Evolutionary conservation across 2,888 invertebrate genomes (phyloP).

Genomic region (Drosophila yooni): DNA sequence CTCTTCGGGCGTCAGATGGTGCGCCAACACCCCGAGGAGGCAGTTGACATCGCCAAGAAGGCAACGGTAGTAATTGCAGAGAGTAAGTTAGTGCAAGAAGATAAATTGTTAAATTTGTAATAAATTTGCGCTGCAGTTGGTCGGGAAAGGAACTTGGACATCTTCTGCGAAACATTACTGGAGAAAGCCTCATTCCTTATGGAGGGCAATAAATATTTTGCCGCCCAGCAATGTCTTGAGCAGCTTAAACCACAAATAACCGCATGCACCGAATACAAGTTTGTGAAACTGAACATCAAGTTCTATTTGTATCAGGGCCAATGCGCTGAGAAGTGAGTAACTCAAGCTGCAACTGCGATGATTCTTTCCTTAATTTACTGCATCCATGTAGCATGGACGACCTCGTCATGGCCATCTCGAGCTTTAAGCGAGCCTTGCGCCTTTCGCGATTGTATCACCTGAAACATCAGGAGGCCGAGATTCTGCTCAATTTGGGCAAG

Average conservation of each 20-base stretch:
- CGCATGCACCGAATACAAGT: conserved; percentile 46
- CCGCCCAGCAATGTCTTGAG: conserved; percentile 63
- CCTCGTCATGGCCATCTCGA: conserved; percentile 52
- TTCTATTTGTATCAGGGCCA: conserved; percentile 59
- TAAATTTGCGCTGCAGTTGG: conserved; percentile 57
- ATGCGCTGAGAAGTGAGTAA: conserved; percentile 65
- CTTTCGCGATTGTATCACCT: conserved; percentile 52
- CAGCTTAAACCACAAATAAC: conserved; percentile 58
- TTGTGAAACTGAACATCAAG: conserved; percentile 62
- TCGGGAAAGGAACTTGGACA: conserved; percentile 60
- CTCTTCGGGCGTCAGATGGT: conserved; percentile 56
- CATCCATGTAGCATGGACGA: conserved; percentile 46
- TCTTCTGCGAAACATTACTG: conserved; percentile 67
- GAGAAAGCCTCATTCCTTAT: conserved; percentile 67
- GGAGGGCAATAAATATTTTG: conserved; percentile 61
- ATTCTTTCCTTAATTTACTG: neutral
- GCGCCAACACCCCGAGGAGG: conserved; percentile 55
- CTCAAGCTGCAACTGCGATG: no score
- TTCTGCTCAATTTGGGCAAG: conserved; percentile 70
- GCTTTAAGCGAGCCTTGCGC: conserved; percentile 63
- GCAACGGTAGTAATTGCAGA: conserved; percentile 69
- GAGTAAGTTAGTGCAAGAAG: conserved; percentile 48
- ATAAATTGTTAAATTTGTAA: neutral
- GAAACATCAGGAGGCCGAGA: conserved; percentile 63
- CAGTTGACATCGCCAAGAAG: conserved; percentile 60